These are phyloP conservation scores for Spilosoma lubricipeda DNA, from an alignment of 2,888 invertebrate species.

Conservation along the genomic window DNA sequence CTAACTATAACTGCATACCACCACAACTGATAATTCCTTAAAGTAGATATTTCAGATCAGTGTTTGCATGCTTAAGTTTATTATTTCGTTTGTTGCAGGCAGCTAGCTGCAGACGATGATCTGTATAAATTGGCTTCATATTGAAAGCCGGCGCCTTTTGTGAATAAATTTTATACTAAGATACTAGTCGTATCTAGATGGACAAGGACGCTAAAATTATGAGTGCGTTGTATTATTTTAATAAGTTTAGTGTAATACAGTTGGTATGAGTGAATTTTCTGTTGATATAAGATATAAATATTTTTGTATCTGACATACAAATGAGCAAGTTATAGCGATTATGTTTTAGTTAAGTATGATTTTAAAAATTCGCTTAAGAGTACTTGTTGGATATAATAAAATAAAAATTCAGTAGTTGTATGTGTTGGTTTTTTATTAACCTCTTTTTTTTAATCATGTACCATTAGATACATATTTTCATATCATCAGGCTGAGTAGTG, in stretches of 20 bases:
- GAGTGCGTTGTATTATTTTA: constrained; percentile 69
- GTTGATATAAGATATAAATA: constrained; percentile 81
- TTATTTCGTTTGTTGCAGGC: constrained; percentile 67
- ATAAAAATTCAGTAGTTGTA: constrained; percentile 82
- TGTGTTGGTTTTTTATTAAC: constrained; percentile 55
- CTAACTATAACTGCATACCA: no score
- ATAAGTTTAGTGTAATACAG: constrained; percentile 74
- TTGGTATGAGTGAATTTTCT: constrained; percentile 80
- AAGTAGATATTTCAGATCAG: no score
- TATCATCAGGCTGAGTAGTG: no score
- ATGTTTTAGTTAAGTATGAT: constrained; percentile 80
- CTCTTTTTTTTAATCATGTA: neutral
- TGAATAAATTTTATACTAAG: constrained; percentile 75
- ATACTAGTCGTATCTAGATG: constrained; percentile 67
- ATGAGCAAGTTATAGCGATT: constrained; percentile 76
- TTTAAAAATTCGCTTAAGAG: constrained; percentile 81
- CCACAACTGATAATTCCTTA: neutral
- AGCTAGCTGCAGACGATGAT: constrained; percentile 66
- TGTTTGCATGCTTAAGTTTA: neutral
- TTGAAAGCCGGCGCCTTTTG: constrained; percentile 72
- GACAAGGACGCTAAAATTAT: constrained; percentile 64
- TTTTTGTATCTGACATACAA: constrained; percentile 82
- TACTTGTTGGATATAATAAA: constrained; percentile 84
- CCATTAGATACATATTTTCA: no score
- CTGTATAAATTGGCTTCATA: constrained; percentile 75